phyloP scores from a whole-genome alignment of 1,140 invertebrate species.

The Brachionus manjavacas region DNA sequence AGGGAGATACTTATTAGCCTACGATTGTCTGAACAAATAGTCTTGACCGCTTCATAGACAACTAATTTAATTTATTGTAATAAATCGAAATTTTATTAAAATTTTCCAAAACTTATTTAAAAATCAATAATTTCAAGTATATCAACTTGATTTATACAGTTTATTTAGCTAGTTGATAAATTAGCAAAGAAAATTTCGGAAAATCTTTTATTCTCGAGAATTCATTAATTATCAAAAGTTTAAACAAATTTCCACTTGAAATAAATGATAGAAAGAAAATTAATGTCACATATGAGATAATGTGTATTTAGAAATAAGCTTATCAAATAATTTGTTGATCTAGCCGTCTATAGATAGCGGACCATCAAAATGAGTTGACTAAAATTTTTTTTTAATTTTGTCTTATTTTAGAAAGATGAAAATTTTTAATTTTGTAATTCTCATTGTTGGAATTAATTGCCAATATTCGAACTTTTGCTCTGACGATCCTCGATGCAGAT shows the following conservation, averaged over 20 bases:
- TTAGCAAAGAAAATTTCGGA: background rate
- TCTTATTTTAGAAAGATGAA: background rate
- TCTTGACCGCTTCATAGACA: background rate
- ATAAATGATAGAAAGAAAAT: background rate
- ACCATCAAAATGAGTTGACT: background rate
- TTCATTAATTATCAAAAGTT: background rate
- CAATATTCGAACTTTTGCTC: background rate
- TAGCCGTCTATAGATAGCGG: background rate
- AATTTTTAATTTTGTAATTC: background rate
- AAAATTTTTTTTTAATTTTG: background rate
- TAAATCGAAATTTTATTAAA: background rate
- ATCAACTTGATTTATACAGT: background rate
- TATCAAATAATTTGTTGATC: background rate
- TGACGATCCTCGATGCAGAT: background rate
- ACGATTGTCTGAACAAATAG: background rate
- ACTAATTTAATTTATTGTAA: background rate
- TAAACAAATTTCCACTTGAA: background rate
- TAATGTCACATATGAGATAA: background rate
- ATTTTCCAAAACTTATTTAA: background rate
- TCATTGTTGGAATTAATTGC: background rate
- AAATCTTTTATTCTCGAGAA: background rate
- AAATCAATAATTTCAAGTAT: conserved; percentile 6
- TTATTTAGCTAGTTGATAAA: background rate
- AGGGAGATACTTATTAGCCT: background rate
- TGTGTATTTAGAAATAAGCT: background rate